Percentiles rank a stretch among this genome's conserved stretches.
Conservation (phyloP, 2,797 vertebrate genomes). For the Schizothorax lantsangensis region DNA sequence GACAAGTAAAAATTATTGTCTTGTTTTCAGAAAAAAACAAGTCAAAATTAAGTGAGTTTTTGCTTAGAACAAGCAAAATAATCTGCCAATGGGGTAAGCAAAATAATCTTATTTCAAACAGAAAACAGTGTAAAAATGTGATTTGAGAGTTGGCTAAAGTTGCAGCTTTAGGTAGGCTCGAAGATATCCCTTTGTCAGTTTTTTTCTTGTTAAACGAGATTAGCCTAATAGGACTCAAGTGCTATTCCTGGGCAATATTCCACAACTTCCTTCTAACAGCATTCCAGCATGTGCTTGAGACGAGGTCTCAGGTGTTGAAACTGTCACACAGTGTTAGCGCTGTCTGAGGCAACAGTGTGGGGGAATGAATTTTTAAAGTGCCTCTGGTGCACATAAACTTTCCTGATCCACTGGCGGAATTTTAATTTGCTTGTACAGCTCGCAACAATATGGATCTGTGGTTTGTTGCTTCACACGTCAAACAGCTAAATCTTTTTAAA, state of each 20-base stretch:
- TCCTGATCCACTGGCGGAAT: not conserved
- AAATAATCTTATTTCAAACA: too few species aligned
- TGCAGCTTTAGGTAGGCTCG: not conserved
- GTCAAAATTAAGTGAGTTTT: too few species aligned
- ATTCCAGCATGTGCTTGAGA: conserved; percentile 27
- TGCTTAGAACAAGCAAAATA: too few species aligned
- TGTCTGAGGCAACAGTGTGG: not conserved
- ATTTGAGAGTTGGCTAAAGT: conserved; percentile 6
- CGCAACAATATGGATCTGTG: not conserved
- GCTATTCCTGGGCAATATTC: conserved; percentile 10
- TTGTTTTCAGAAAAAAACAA: too few species aligned
- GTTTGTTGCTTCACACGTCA: not conserved
- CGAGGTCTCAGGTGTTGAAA: conserved; percentile 41
- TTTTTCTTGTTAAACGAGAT: conserved; percentile 20
- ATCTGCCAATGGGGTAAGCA: too few species aligned
- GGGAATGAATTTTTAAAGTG: not conserved
- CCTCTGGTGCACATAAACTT: not conserved
- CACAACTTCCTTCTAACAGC: not conserved
- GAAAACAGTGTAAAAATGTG: not conserved
- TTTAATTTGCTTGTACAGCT: not conserved
- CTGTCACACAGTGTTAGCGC: conserved; percentile 27
- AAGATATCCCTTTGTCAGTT: not conserved
- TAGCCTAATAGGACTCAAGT: conserved; percentile 27
- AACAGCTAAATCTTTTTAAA: not conserved
- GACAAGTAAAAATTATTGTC: too few species aligned